phyloP scores from a whole-genome alignment of 2,797 vertebrate genomes.

The Dryobates pubescens region DNA sequence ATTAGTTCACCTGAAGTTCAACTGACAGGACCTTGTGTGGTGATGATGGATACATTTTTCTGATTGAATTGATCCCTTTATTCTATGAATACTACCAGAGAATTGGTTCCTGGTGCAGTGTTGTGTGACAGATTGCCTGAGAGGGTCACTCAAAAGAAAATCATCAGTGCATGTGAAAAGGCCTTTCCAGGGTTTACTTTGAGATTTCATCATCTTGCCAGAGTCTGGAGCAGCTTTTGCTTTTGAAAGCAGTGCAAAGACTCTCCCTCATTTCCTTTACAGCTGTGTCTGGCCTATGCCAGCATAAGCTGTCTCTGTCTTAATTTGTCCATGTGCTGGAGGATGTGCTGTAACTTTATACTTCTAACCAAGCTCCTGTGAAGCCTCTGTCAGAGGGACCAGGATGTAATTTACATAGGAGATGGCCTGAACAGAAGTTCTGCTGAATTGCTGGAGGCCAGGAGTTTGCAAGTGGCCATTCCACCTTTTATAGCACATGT shows the following conservation, averaged over 20 bases:
- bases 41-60: not conserved
- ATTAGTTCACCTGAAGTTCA: not conserved
- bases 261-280: not conserved
- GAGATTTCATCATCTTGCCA: not conserved
- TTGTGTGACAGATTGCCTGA: not conserved
- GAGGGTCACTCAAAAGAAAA: not conserved
- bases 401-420: not conserved
- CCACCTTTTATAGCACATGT: not conserved
- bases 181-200: not conserved
- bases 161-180: fast-evolving
- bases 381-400: not conserved
- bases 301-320: not conserved
- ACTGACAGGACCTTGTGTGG: not conserved
- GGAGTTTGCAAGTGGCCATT: not conserved
- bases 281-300: fast-evolving
- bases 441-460: not conserved
- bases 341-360: not conserved
- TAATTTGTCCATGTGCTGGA: not conserved
- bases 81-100: not conserved
- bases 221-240: not conserved
- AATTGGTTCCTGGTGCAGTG: not conserved
- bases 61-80: not conserved
- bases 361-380: not conserved
- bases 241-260: not conserved
- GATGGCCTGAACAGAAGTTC: not conserved